These are phyloP conservation scores for Triplophysa dalaica DNA, from an alignment of 2,113 vertebrate species.

Conservation along the genomic window DNA sequence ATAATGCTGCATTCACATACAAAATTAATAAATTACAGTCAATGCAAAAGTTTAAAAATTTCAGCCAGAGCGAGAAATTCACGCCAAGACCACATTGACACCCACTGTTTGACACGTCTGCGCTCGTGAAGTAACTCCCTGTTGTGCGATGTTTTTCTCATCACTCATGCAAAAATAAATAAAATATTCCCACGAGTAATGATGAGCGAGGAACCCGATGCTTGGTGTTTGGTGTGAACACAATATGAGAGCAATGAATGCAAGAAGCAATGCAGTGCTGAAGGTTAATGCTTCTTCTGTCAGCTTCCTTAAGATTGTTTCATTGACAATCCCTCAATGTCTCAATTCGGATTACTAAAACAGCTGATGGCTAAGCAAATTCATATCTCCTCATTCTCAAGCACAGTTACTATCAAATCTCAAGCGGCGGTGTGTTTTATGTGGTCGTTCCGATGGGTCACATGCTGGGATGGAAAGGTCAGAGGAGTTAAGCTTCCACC, in stretches of 20 bases:
- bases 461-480: not conserved
- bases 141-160: too few relatives aligned
- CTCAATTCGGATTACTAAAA: conserved; percentile 66
- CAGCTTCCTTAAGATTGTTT: conserved; percentile 47
- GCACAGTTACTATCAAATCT: conserved; percentile 4
- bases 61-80: too few relatives aligned
- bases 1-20: not conserved
- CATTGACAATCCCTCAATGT: conserved; percentile 55
- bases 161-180: too few relatives aligned
- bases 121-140: too few relatives aligned
- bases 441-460: not conserved
- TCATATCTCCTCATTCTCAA: conserved; percentile 56
- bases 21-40: too few relatives aligned
- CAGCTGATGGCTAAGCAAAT: conserved; percentile 68
- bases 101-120: too few relatives aligned
- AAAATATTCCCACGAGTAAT: too few relatives aligned
- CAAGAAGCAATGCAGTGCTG: conserved; percentile 24
- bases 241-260: conserved; percentile 21
- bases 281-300: conserved; percentile 50
- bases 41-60: too few relatives aligned
- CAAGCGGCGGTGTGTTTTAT: not conserved
- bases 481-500: conserved; percentile 12
- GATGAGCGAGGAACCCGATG: too few relatives aligned
- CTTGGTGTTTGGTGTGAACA: too few relatives aligned
- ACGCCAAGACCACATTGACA: too few relatives aligned